Conservation (phyloP, 2,888 invertebrate species). For the Drosophila anomalata region DNA sequence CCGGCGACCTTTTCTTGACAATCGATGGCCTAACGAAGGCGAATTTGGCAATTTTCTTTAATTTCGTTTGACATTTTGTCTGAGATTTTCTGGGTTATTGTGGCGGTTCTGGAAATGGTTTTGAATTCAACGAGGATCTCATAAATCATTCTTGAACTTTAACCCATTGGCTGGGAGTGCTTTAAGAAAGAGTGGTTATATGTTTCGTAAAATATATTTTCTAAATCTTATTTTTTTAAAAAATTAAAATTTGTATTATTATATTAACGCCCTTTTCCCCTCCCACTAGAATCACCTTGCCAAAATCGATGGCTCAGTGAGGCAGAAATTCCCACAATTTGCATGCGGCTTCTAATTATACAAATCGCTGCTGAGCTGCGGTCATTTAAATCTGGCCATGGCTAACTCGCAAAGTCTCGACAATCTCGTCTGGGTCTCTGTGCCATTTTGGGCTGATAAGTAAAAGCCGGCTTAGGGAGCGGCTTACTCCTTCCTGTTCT, state of each 20-base stretch:
- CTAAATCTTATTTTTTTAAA: background rate
- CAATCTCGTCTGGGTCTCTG: conserved; percentile 37
- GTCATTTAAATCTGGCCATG: conserved; percentile 75
- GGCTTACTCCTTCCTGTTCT: conserved; percentile 72
- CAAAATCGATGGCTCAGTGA: conserved; percentile 16
- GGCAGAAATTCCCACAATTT: conserved; percentile 70
- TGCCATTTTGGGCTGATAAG: conserved; percentile 51
- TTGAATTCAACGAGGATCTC: conserved; percentile 63
- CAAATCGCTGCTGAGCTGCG: conserved; percentile 74
- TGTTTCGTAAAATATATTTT: background rate
- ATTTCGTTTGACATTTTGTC: conserved; percentile 60
- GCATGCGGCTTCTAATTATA: conserved; percentile 76
- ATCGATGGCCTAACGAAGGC: conserved; percentile 65
- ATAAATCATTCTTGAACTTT: conserved; percentile 40
- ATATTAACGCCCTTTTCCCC: background rate
- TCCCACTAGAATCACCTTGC: conserved; percentile 11
- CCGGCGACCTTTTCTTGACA: conserved; percentile 50
- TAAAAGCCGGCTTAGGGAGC: conserved; percentile 71
- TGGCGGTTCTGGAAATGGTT: conserved; percentile 60
- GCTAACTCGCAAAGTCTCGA: conserved; percentile 67
- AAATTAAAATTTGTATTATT: background rate
- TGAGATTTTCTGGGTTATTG: conserved; percentile 42
- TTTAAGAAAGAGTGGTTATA: too few relatives aligned
- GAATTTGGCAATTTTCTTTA: conserved; percentile 51
- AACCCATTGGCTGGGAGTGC: conserved; percentile 3